A percentile compares a stretch with the other conserved stretches of the same genome.
These are phyloP conservation scores for Phoeniculus purpureus DNA, from an alignment of 2,797 vertebrate genomes.

Conservation along the genomic window DNA sequence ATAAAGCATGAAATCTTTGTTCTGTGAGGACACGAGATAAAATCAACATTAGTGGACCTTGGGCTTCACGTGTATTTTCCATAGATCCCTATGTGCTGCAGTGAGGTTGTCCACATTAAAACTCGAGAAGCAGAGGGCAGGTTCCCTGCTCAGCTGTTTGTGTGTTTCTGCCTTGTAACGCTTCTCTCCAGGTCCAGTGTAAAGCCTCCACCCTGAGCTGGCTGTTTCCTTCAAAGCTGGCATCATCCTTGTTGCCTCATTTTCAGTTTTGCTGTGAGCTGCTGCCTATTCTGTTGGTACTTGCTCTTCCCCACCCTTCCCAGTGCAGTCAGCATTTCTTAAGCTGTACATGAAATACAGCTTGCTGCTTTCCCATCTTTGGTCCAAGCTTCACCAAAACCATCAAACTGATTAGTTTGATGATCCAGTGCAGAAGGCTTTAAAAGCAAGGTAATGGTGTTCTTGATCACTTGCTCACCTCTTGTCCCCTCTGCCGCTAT, in stretches of 20 bases:
- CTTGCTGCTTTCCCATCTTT: not conserved
- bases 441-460: not conserved
- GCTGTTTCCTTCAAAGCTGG: not conserved
- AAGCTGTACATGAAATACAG: not conserved
- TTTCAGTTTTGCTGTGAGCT: not conserved
- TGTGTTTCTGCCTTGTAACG: not conserved
- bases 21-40: not conserved
- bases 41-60: not conserved
- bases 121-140: too few relatives aligned
- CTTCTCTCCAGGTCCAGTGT: not conserved
- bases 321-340: not conserved
- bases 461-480: not conserved
- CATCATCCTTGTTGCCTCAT: not conserved
- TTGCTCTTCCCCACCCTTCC: not conserved
- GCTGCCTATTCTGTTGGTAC: not conserved
- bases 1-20: conserved; percentile 20
- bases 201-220: not conserved
- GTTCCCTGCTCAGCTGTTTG: too few relatives aligned
- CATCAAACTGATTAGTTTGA: not conserved
- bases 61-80: not conserved
- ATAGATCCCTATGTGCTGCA: not conserved
- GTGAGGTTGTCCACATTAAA: not conserved
- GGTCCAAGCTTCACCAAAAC: not conserved
- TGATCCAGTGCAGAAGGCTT: not conserved
- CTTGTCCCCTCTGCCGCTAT: not conserved